Evolutionary conservation across 1,140 invertebrate species (phyloP).

Genomic region (Hyles euphorbiae): DNA sequence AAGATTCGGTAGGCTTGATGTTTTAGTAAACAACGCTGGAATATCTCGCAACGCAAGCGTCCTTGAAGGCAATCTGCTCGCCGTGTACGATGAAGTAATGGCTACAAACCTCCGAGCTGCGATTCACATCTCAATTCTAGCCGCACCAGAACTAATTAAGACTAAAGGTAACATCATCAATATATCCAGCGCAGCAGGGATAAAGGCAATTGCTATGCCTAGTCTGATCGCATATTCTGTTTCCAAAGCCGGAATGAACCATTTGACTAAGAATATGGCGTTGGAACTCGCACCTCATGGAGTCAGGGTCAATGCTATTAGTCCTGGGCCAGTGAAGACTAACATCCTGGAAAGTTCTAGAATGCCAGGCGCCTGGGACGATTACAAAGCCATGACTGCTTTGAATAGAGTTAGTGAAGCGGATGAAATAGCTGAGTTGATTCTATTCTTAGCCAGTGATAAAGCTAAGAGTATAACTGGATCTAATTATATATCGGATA

Average conservation of each 20-base stretch:
- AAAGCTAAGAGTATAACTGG: constrained; percentile 10
- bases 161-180: constrained; percentile 80
- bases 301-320: constrained; percentile 88
- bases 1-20: constrained; percentile 77
- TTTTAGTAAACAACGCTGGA: constrained; percentile 85
- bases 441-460: constrained; percentile 7
- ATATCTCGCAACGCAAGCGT: constrained; percentile 79
- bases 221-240: no score
- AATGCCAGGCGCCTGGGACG: background rate
- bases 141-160: constrained; percentile 81
- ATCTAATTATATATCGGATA: constrained; percentile 1
- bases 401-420: background rate
- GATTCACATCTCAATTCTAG: constrained; percentile 81
- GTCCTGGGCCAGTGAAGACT: constrained; percentile 85
- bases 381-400: background rate
- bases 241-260: background rate
- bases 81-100: constrained; percentile 81
- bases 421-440: constrained; percentile 6
- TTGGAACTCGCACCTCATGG: constrained; percentile 84
- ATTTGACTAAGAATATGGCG: constrained; percentile 83
- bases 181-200: background rate
- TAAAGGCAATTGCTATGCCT: background rate
- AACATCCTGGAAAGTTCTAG: constrained; percentile 68
- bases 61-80: constrained; percentile 78
- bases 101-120: constrained; percentile 82